phyloP scores from a whole-genome alignment of 1,140 invertebrate species.

The Ctenoplectra terminalis region DNA sequence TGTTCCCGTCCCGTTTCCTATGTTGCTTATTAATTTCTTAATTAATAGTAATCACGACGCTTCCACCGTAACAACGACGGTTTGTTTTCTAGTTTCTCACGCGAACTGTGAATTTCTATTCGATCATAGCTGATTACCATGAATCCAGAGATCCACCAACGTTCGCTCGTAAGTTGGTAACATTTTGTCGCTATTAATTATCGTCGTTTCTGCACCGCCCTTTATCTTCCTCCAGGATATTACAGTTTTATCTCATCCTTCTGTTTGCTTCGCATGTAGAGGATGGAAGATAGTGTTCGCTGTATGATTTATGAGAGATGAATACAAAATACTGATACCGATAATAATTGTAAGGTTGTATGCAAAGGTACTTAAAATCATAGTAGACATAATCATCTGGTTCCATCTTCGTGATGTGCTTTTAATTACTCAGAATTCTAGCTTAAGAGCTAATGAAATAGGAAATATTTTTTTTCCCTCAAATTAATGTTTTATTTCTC shows the following conservation, averaged over 20 bases:
- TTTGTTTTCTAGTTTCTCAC: constrained; percentile 19
- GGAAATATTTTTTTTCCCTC: too few relatives aligned
- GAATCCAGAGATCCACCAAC: background rate
- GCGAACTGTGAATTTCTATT: background rate
- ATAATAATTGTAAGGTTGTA: background rate
- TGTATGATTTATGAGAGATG: background rate
- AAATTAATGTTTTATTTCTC: too few relatives aligned
- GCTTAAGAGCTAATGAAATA: background rate
- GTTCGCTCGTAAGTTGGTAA: background rate
- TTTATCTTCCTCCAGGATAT: background rate
- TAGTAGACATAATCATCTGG: background rate
- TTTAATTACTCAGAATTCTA: background rate
- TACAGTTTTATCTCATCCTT: background rate
- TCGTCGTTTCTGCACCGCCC: too few relatives aligned
- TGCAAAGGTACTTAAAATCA: background rate
- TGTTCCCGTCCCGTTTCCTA: constrained; percentile 21
- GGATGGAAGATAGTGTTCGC: background rate
- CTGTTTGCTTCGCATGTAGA: background rate
- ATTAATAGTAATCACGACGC: constrained; percentile 54
- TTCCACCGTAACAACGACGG: constrained; percentile 27
- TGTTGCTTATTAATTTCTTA: constrained; percentile 62
- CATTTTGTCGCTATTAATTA: background rate
- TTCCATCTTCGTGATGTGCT: background rate
- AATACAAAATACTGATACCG: background rate
- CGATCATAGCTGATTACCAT: background rate